Base-by-base conservation (phyloP, 2,888 invertebrate species). In the Agrotis segetum region DNA sequence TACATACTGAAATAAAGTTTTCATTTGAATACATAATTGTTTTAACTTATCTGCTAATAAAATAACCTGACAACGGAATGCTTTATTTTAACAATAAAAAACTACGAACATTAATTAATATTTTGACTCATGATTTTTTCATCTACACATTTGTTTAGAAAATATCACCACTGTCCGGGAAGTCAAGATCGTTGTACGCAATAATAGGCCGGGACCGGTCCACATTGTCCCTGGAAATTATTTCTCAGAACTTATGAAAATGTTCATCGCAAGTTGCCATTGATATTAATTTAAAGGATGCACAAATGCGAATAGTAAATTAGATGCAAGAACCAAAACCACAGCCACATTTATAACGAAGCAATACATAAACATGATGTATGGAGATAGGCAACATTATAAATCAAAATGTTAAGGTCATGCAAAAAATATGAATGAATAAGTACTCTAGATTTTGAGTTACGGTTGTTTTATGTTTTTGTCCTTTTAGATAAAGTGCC, bases 131-230 rank as follows among this genome's bases (percentile, higher is more conserved):
- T 65, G 62, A 74, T 77, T 71, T 55, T 77, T 64, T 82, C 64
- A 82, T 85, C 79, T 86, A 58, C 60, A 78, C 82, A 83, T 61
- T 82, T 87, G 86, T 96, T 82, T 96, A 97, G 95, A 98, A 98
- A 93, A 97, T 97, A 93, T 98, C 98, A 92, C 97, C 97, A 96
- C 96, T 97, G 93, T 98, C 98, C 96, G 98, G 98, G 94, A 98
- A 98, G 97, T 99, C 98, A 96, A 99, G 97, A 97, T 99, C 99
- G 96, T 98, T 97, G 97, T 99, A 99, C 94, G 98, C 98, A 95
- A 98, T 97, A 93, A 98, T 97, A 94, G 98, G 97, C 95, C 98
- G 97, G 94, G 97, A 97, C 88, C 97, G 97, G 92, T 97, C 97
- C 97, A 96, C 96, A 93, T 96, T 96, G 92, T 97, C 95, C 97